Evolutionary conservation across 2,797 vertebrate genomes (phyloP), one percentile per base, ranked within the genome.

Genomic region (Typhlichthys eigenmanni): DNA sequence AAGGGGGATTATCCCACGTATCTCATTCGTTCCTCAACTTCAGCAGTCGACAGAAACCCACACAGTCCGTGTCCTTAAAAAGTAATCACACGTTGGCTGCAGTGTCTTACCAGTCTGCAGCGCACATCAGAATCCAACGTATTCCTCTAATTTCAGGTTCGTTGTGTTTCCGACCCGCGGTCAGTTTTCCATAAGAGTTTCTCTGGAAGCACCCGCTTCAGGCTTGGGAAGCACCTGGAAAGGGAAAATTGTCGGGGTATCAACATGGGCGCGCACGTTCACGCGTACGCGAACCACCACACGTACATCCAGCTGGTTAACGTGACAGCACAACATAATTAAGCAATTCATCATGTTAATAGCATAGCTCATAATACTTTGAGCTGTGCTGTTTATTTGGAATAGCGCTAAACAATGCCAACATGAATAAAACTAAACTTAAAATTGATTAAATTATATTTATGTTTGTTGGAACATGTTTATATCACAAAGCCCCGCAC

Each of bases 81-180:
- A 49, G 34, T 38, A 6, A 38, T 38, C 34, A 38, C 7, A 38
- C 34, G 5, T 38, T 38, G 34, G 34, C 34, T 9, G 34, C 7
- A 6, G 3, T 2, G 24, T 9, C 71, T 80, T 63, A 84, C 83
- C 80, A 81, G 64, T 19, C 1, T 38, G 5, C 34, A 38, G 34
- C 8, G 34, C 34, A 38, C 34, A 38, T 38, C 34, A 38, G 1
- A 38, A 38, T 38, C 34, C 34, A 38, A 38, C 34, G 5, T 38
- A 38, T 38, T 38, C 34, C 34, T 9, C 7, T 38, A 38, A 6
- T 38, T 38, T 38, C 34, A 38, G 49, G n/a, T 12, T 7, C 16
- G 49, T 9, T 68, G 62, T 58, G 17, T 47, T 58, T 38, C 47
- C 83, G 82, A 81, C 82, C 83, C 72, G 85, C 80, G 83, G 84